Evolutionary conservation across 2,797 vertebrate genomes (phyloP), one percentile per base, ranked within the genome.

Genomic region (Ctenopoma kingsleyae): DNA sequence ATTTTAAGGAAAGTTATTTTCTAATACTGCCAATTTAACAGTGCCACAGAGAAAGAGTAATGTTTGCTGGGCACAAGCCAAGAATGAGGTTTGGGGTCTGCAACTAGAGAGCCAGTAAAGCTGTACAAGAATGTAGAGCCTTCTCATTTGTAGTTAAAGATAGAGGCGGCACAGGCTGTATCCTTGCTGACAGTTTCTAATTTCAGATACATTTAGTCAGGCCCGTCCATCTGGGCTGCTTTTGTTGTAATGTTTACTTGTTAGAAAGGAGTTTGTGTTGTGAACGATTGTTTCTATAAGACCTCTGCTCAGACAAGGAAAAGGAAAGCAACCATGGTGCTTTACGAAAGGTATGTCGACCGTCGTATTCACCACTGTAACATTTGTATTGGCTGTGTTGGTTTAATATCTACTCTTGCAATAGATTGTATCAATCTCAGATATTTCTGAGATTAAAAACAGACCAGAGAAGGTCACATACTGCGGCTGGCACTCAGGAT

Each of bases 111-210:
- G 94, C 94, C 91, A 90, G 94, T 91, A 92, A 93, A 95, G 95
- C 96, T 91, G 90, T 79, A 79, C 90, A 96, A 96, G 98, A 98
- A 99, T 99, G 96, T 94, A 91, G 95, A 95, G 96, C 95, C 94
- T 90, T 95, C 95, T 96, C 94, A 91, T 95, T 96, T 94, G 93
- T 95, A 95, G 97, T 98, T 99, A 98, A 98, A 99, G 96, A 99
- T 99, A 99, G 97, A 95, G 93, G 74, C 95, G 53, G 94, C 90
- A 77, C 84, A 94, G 90, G 85, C 90, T 89, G 91, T 93, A 90
- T 91, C 87, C 89, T 90, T 77, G 92, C 90, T 90, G 90, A 93
- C 94, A 91, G 93, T 92, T 90, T 95, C 96, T 94, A 93, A 95
- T 94, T 95, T 93, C 93, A 91, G 83, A 78, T 87, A 83, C 89